A percentile compares a stretch with the other conserved stretches of the same genome.
phyloP scores from a whole-genome alignment of 2,797 vertebrate species.

The Fratercula arctica region DNA sequence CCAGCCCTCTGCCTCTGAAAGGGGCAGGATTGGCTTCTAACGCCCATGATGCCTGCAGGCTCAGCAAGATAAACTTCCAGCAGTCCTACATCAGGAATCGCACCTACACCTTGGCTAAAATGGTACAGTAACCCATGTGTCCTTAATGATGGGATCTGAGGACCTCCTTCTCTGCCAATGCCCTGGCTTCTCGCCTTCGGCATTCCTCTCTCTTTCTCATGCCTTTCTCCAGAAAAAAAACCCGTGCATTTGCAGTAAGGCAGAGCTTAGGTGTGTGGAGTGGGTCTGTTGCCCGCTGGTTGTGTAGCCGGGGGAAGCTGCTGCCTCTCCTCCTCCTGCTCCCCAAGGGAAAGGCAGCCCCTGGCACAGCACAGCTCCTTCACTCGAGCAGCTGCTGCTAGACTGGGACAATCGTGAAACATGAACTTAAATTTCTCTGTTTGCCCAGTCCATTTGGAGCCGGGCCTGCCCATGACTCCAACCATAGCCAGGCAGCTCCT shows the following conservation, averaged over 20 bases:
- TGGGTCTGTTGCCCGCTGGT: background rate
- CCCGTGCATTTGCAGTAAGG: background rate
- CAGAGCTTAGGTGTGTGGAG: background rate
- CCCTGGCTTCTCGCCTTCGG: background rate
- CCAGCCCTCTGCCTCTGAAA: slow-evolving; percentile 5
- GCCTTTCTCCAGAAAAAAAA: background rate
- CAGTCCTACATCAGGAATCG: slow-evolving; percentile 61
- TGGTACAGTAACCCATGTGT: slow-evolving; percentile 43
- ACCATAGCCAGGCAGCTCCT: background rate
- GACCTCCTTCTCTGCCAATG: background rate
- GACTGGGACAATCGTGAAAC: background rate
- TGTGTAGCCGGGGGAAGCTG: background rate
- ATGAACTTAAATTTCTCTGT: background rate
- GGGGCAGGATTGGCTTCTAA: background rate
- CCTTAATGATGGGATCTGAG: background rate
- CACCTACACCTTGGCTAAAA: slow-evolving; percentile 70
- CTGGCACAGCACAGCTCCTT: background rate
- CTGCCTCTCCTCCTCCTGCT: background rate
- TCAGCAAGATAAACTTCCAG: slow-evolving; percentile 52
- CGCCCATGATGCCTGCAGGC: slow-evolving; percentile 43
- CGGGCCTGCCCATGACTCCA: background rate
- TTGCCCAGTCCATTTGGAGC: background rate
- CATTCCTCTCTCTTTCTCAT: background rate
- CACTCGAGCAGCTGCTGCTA: background rate
- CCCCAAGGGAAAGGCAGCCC: background rate